These are phyloP conservation scores for Rousettus madagascariensis DNA, from an alignment of 2,797 vertebrate species.

Conservation along the genomic window DNA sequence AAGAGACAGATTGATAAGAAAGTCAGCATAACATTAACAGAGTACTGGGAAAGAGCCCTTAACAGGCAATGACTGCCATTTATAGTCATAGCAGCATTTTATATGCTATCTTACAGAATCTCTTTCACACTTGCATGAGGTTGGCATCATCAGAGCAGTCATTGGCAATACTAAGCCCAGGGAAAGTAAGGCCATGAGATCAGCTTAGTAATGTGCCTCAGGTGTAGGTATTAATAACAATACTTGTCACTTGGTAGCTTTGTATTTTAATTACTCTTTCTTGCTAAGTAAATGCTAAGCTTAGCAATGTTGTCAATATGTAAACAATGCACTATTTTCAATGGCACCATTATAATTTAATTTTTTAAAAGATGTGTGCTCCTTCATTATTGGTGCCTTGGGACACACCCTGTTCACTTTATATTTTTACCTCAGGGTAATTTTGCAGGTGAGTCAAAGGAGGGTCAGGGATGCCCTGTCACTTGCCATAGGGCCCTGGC, in stretches of 20 bases:
- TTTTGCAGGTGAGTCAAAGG: background rate
- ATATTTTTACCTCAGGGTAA: background rate
- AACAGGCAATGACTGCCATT: background rate
- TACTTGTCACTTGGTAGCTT: background rate
- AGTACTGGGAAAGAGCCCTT: background rate
- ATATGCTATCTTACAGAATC: background rate
- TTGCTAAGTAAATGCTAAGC: conserved; percentile 37
- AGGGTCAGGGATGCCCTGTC: background rate
- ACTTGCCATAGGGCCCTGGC: background rate
- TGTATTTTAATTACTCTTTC: conserved; percentile 17
- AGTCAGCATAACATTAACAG: background rate
- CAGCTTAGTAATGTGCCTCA: background rate
- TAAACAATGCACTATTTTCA: background rate
- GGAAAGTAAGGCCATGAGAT: background rate
- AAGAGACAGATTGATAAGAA: background rate
- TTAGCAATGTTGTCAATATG: background rate
- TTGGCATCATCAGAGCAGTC: background rate
- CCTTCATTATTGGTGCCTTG: background rate
- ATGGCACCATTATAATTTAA: background rate
- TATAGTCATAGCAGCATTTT: background rate
- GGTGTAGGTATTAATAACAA: background rate
- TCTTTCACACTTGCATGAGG: background rate
- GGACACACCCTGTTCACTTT: background rate
- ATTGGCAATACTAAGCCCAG: background rate
- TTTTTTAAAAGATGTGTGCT: background rate